Evolutionary conservation across 1,140 invertebrate species (phyloP), one percentile per base, ranked within the genome.

Genomic region (Rhopalosiphum maidis): DNA sequence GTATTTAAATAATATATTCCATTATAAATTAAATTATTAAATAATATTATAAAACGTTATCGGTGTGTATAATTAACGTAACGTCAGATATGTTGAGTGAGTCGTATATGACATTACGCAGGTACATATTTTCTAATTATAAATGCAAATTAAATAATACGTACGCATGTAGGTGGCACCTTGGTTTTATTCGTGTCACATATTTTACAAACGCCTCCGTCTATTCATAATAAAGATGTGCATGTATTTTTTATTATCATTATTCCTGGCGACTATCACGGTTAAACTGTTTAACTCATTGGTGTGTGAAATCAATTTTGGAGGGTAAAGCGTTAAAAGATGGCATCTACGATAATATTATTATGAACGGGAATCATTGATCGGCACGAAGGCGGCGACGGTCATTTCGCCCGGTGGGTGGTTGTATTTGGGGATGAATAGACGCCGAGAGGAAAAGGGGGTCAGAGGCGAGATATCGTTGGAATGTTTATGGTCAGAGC

Each of bases 401-500:
- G 91, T 92, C 91, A 92, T 92, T 92, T 92, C 68, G 91, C 91
- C 91, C 43, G 41, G 77, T 51, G 91, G 91, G 43, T 46, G 43
- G 91, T 48, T 82, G 43, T 30, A n/a, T 37, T 1, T 46, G 18
- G 68, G 60, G 91, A 91, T 86, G 54, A 43, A 90, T 30, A 35
- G 60, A 25, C 21, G 55, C 15, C 0, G 55, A 46, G 9, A 9
- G 90, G 60, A 77, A 11, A 51, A 25, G 46, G 23, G n/a, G 91
- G 91, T 83, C 91, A 85, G 68, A 92, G 77, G 91, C 91, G 91
- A 92, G 91, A 92, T 92, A 92, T 92, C 91, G 91, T 92, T 48
- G 91, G 77, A 92, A 92, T 92, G 91, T 92, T 92, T 92, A 92
- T 92, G 91, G 91, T 92, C 77, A 83, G n/a, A 82, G 91, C 91